Conservation (phyloP, 2,888 invertebrate genomes). For the Sarcophaga subvicina region DNA sequence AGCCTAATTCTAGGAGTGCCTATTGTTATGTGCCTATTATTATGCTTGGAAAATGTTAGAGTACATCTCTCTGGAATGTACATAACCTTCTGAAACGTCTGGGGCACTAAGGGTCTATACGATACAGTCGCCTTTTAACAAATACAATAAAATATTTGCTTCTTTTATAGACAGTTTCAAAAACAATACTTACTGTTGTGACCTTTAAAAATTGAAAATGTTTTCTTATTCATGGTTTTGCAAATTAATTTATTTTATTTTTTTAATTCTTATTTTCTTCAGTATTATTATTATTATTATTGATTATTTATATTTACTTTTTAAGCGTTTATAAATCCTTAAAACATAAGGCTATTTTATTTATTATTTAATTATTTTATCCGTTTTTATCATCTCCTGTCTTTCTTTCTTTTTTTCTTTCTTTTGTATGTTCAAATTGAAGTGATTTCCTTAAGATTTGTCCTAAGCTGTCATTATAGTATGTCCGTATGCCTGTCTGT, state of each 20-base stretch:
- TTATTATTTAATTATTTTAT: conserved; percentile 29
- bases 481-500: conserved; percentile 16
- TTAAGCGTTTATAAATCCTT: conserved; percentile 66
- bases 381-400: neutral
- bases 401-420: neutral
- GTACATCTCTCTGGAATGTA: too few species aligned
- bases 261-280: conserved; percentile 63
- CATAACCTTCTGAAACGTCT: too few species aligned
- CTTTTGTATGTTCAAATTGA: conserved; percentile 5
- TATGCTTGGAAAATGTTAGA: too few species aligned
- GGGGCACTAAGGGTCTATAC: too few species aligned
- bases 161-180: too few species aligned
- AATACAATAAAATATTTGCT: too few species aligned
- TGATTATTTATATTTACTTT: conserved; percentile 66
- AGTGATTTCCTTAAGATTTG: neutral
- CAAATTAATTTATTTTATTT: conserved; percentile 35
- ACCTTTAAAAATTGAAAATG: too few species aligned
- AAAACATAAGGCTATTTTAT: conserved; percentile 57
- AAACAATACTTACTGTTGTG: too few species aligned
- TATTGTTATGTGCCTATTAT: too few species aligned
- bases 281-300: conserved; percentile 46
- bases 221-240: too few species aligned
- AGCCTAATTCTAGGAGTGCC: too few species aligned
- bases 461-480: neutral
- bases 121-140: too few species aligned